Evolutionary conservation across 2,113 vertebrate genomes (phyloP), one percentile per base, ranked within the genome.

Genomic region (Anhinga anhinga): DNA sequence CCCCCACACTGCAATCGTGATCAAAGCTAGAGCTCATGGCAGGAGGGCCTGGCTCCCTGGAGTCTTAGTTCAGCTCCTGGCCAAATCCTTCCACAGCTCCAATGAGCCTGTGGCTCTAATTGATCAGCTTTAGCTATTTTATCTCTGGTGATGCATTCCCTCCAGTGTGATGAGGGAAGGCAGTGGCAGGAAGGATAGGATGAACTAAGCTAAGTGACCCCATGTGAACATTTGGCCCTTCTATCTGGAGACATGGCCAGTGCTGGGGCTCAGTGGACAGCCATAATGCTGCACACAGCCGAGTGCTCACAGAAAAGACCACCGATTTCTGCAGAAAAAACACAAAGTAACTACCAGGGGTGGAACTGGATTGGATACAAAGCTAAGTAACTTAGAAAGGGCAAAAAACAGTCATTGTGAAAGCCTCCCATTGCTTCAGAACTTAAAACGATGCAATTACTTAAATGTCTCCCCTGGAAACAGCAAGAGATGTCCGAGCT

Each of bases 251-350:
- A 44, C 13, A 11, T 0, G 7, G 55, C 30, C 29, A 19, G 20
- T 7, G 42, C 58, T 27, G 26, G 55, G 56, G 58, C 32, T 52
- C 3, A 2, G 29, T 3, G 6, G 44, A 36, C 19, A 38, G 36
- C 36, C 2, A 0, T 19, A 1, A 9, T 52, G 67, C 63, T 2
- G 2, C 29, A 21, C 52, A 12, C 34, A 32, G 74, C 34, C 9
- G 27, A 45, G 26, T 1, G 2, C 22, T 22, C 47, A 19, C 27
- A 14, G 55, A 42, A 36, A 23, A 44, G 55, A 55, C 29, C n/a
- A 11, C 15, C 0, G 0, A 9, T 30, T 56, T 27, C 63, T 25
- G 63, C 47, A 62, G 74, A 32, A 42, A 47, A 53, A 34, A 5
- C 34, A 47, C 69, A 7, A 19, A 27, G 61, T 47, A 19, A 70